Evolutionary conservation across 1,140 invertebrate species (phyloP).

Genomic region (Leptonema lineaticorne): DNA sequence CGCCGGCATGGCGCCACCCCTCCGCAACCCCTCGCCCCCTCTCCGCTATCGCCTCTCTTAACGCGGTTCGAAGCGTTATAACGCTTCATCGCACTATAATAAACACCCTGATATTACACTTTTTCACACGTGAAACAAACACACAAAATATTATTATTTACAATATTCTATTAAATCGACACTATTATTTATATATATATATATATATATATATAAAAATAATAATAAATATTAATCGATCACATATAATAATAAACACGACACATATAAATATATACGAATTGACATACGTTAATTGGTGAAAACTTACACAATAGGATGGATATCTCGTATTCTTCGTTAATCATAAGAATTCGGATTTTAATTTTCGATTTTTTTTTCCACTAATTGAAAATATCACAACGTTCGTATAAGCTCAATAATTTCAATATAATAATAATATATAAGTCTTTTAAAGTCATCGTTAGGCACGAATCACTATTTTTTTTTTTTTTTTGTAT

Average conservation of each 20-base stretch:
- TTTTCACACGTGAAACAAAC: not conserved
- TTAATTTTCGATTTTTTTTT: conserved; percentile 20
- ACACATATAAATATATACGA: not conserved
- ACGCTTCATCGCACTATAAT: not conserved
- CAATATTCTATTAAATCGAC: not conserved
- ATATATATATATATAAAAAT: not conserved
- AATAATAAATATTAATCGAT: too few species aligned
- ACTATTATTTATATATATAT: not conserved
- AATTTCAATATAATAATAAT: not conserved
- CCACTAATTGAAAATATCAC: conserved; percentile 42
- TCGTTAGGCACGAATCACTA: conserved; percentile 9
- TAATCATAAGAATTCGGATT: conserved; percentile 32
- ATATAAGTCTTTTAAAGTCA: not conserved
- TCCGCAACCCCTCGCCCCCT: not conserved
- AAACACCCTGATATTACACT: not conserved
- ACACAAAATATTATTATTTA: not conserved
- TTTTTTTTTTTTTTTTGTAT: not conserved
- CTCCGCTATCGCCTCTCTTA: not conserved
- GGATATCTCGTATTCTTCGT: not conserved
- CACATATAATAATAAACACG: too few species aligned
- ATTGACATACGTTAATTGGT: conserved; percentile 8
- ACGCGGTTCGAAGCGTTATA: not conserved
- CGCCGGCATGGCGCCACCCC: conserved; percentile 34
- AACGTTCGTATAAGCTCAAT: conserved; percentile 37
- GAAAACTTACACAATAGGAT: too few species aligned